Evolutionary conservation across 2,888 invertebrate species (phyloP), one percentile per base, ranked within the genome.

Genomic region (Caenorhabditis sp.): DNA sequence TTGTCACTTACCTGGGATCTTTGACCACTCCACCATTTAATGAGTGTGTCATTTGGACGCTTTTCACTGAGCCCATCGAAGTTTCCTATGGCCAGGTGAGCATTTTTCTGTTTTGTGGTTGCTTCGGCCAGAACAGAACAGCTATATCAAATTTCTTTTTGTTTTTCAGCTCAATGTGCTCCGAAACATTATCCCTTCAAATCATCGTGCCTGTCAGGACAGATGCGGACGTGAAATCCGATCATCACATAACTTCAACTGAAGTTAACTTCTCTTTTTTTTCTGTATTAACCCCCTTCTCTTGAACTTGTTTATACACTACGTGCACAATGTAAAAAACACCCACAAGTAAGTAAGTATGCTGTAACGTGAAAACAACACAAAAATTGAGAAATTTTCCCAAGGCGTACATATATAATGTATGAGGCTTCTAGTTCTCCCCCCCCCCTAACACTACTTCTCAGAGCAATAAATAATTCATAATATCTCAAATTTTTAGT

Each of bases 31-130:
- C 89, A 17, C 90, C 90, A 8, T 90, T 85, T 79, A 85, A 80
- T 30, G 90, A 90, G 76, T 87, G 89, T 52, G 90, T 90, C 46
- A 87, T 87, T 27, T 90, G 90, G 90, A 89, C 89, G 9, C 74
- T 90, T 4, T 84, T 90, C 46, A 81, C 89, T 8, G 86, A 88
- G 46, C 89, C 89, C 6, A 83, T 90, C 7, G 85, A 88, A 63
- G 77, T 90, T 27, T 89, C 89, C 0, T 77, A 78, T n/a, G 74
- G 74, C 62, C 84, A 85, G 80, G 85, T 84, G 9, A 22, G 37
- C 22, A 37, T 6, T 24, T 48, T n/a, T n/a, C 13, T n/a, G 27
- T 26, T 48, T 27, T n/a, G n/a, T n/a, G n/a, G n/a, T n/a, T n/a
- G n/a, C n/a, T n/a, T n/a, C n/a, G n/a, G n/a, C n/a, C n/a, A n/a